Evolutionary conservation across 2,797 vertebrate species (phyloP), one percentile per base, ranked within the genome.

Genomic region (Psittacula echo): DNA sequence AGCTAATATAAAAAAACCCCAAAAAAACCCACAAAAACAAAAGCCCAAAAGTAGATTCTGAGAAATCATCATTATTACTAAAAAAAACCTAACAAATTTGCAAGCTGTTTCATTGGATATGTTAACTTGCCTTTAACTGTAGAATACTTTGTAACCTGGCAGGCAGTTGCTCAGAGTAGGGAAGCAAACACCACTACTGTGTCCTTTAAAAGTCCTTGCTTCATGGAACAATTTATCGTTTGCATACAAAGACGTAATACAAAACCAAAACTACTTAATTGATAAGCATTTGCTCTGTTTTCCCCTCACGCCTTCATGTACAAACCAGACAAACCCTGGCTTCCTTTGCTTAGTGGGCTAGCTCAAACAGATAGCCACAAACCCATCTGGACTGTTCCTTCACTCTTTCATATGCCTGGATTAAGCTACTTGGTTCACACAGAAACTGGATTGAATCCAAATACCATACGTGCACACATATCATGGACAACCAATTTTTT

Each of bases 131-230:
- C 41, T 68, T 50, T 76, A 45, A 48, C 34, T 32, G 7, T 26
- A n/a, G 60, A 68, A 42, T 5, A 51, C 13, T 34, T 24, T 30
- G n/a, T 44, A 88, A 79, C 21, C 64, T 77, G 23, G 32, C 41
- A 82, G 48, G 51, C 19, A 50, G 22, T 66, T 85, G 58, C 77
- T 58, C 29, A 16, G 66, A 64, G 45, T 0, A 50, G 22, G 11
- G 29, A 60, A 72, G 65, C 30, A 81, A 91, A 89, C 67, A 82
- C 10, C 47, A 26, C 0, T 0, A 50, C 24, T 23, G 9, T 62
- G 81, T 72, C 79, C 79, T 92, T 87, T 86, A 77, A 75, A 75
- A 53, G 23, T 53, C 62, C 76, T 94, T 84, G 51, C 22, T 91
- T 79, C n/a, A 34, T 17, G 67, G 71, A 86, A 71, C 76, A 74